Evolutionary conservation across 92 coral and sea anemone species (phyloP).

Genomic region (Hydrozoanthus gracilis): DNA sequence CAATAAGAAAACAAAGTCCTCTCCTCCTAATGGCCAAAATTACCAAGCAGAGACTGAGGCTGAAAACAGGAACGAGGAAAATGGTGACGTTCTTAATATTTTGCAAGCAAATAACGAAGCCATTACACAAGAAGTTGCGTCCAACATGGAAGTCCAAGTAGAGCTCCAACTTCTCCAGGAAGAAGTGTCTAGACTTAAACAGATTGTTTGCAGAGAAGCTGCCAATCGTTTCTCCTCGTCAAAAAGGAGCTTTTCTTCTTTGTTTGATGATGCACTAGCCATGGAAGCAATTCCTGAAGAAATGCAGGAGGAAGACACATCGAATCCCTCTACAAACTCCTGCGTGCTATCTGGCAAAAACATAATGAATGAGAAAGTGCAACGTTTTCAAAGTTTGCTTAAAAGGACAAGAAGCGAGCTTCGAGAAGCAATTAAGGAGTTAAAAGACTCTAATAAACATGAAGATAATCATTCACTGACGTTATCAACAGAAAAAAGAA

Average conservation of each 20-base stretch:
- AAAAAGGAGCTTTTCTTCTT: neutral
- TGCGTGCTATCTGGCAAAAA: neutral
- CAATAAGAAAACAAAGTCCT: neutral
- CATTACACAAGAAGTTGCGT: neutral
- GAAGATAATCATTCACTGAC: neutral
- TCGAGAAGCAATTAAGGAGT: neutral
- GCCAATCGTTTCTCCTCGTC: neutral
- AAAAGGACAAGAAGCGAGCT: conserved; percentile 12
- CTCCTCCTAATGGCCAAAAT: too few relatives aligned
- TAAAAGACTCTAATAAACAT: neutral
- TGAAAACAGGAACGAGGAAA: neutral
- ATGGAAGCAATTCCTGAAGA: conserved; percentile 35
- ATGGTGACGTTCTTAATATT: neutral
- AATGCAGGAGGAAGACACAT: neutral
- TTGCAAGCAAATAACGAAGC: neutral
- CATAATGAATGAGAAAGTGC: neutral
- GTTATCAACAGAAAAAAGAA: neutral
- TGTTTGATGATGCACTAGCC: conserved; percentile 3
- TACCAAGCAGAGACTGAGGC: neutral
- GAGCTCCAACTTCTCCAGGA: conserved; percentile 14
- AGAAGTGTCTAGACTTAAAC: conserved; percentile 19
- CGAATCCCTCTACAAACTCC: neutral
- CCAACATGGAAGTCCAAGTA: neutral
- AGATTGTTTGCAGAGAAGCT: neutral
- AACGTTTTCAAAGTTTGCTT: neutral